A percentile compares a stretch with the other conserved stretches of the same genome.
These are phyloP conservation scores for Phymanthus crucifer DNA, from an alignment of 92 coral and sea anemone species.

Conservation along the genomic window DNA sequence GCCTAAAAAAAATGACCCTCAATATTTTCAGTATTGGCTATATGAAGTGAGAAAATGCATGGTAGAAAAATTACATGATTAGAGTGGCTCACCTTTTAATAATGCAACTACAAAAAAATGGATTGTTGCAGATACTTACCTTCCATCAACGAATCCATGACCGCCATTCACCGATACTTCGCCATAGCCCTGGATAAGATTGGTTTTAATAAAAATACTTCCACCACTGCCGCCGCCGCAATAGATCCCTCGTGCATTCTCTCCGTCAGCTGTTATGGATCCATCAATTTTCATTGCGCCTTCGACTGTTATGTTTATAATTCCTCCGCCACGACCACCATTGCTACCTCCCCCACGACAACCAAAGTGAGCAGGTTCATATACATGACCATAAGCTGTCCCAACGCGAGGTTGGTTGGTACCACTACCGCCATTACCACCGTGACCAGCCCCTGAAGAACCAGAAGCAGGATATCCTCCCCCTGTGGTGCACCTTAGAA, in stretches of 20 bases:
- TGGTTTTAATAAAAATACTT: slow-evolving; percentile 87
- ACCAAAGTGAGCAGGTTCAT: slow-evolving; percentile 91
- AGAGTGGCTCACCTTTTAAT: too few relatives aligned
- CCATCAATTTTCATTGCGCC: slow-evolving; percentile 77
- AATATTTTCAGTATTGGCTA: not conserved
- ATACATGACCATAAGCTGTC: slow-evolving; percentile 86
- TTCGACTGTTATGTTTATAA: slow-evolving; percentile 67
- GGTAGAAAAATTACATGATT: too few relatives aligned
- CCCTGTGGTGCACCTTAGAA: slow-evolving; percentile 64
- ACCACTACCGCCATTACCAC: slow-evolving; percentile 92
- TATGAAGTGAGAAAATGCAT: too few relatives aligned
- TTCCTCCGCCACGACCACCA: slow-evolving; percentile 94
- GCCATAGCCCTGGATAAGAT: slow-evolving; percentile 87
- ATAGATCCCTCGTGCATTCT: slow-evolving; percentile 55
- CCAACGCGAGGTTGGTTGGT: slow-evolving; percentile 79
- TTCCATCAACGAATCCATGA: slow-evolving; percentile 61
- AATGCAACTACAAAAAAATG: not conserved
- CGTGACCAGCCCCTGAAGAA: slow-evolving; percentile 97
- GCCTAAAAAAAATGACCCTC: too few relatives aligned
- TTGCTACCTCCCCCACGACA: slow-evolving; percentile 82
- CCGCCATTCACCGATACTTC: slow-evolving; percentile 80
- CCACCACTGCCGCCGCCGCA: slow-evolving; percentile 98
- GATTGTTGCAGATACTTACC: slow-evolving; percentile 18
- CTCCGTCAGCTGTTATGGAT: slow-evolving; percentile 71
- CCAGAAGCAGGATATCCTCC: slow-evolving; percentile 64